Evolutionary conservation across 2,797 vertebrate genomes (phyloP).

Genomic region (Enoplosus armatus): DNA sequence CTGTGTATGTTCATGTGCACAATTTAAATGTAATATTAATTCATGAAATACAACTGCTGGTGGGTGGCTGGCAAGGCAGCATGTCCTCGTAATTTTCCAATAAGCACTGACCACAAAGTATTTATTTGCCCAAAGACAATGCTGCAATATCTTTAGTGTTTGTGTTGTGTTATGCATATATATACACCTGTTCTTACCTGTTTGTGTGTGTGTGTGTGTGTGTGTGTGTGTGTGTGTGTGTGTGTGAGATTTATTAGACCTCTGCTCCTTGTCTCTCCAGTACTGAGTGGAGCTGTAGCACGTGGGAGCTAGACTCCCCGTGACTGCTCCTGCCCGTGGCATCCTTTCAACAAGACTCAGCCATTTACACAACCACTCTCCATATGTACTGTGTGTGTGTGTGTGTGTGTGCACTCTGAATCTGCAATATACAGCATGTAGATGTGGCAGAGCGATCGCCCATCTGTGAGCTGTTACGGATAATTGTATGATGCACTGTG

Average conservation of each 20-base stretch:
- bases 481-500: slow-evolving; percentile 37
- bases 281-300: slow-evolving; percentile 17
- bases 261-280: slow-evolving; percentile 4
- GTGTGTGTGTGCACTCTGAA: neutral
- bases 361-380: slow-evolving; percentile 25
- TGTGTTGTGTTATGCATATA: neutral
- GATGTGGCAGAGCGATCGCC: slow-evolving; percentile 14
- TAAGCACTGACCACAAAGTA: neutral
- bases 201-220: no score
- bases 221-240: neutral
- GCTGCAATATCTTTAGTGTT: neutral
- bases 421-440: slow-evolving; percentile 12
- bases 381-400: slow-evolving; percentile 8
- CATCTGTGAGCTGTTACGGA: slow-evolving; percentile 40
- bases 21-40: no score
- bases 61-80: no score
- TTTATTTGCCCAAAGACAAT: neutral
- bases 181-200: neutral
- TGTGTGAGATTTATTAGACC: slow-evolving; percentile 13
- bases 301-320: slow-evolving; percentile 33
- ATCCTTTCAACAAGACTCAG: slow-evolving; percentile 17
- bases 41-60: no score
- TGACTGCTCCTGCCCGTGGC: slow-evolving; percentile 43
- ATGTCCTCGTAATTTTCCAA: no score
- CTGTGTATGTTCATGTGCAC: no score